Evolutionary conservation across 2,113 vertebrate genomes (phyloP), one percentile per base, ranked within the genome.

Genomic region (Edolisoma coerulescens): DNA sequence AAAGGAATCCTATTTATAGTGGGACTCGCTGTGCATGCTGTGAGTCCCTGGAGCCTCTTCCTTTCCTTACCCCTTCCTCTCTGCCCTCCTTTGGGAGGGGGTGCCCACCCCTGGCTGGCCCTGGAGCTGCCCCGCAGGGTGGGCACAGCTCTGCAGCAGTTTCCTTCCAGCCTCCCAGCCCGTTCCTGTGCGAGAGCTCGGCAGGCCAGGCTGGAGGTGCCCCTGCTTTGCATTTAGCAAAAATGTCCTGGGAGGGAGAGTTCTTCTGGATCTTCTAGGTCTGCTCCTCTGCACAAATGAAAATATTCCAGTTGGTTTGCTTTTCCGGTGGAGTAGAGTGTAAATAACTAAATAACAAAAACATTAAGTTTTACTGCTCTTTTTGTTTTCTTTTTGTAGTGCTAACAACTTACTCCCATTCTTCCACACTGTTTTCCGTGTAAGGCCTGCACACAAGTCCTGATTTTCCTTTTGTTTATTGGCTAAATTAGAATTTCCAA

Each of bases 321-420:
- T 13, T 41, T 85, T 44, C 32, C 17, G 52, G 35, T 3, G 13
- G 18, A 71, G 49, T 11, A 44, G 33, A 26, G 7, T 21, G 5
- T 13, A 50, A 47, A 11, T 30, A 90, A 57, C 24, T 8, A n/a
- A 23, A 10, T 16, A 45, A 33, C 28, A 13, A 41, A 28, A 33
- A 30, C 15, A 4, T 18, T 3, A 11, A 33, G 44, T 28, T n/a
- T 60, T 2, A 11, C 8, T 42, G 49, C 4, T n/a, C 10, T 33
- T 41, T 37, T 21, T 28, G 7, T 30, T 76, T 50, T 33, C 5
- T 69, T 50, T 69, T 45, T 42, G 3, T n/a, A 14, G 14, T 6
- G 4, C 22, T 39, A 12, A 28, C 28, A n/a, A 3, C 8, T 20
- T 13, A 1, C 8, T 35, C 1, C 60, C 0, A 0, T 52, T 64